Evolutionary conservation across 2,797 vertebrate species (phyloP).

Genomic region (Parotocinclus haroldoi): DNA sequence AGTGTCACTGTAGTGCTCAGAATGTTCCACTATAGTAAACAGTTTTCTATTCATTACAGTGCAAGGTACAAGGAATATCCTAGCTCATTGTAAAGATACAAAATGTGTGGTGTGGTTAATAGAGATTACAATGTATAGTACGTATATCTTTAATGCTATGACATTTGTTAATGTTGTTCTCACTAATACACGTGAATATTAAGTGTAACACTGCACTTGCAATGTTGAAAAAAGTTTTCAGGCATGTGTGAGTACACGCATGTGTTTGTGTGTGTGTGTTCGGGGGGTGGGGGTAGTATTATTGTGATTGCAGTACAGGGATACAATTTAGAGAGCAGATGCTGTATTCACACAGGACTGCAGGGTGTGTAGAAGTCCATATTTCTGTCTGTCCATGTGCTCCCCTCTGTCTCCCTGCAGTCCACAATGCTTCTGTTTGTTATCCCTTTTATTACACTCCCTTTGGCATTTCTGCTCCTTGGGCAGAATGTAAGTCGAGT

Average conservation of each 20-base stretch:
- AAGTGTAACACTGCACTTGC: conserved; percentile 1
- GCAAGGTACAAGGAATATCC: no score
- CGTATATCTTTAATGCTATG: neutral
- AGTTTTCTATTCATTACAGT: no score
- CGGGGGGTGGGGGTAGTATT: no score
- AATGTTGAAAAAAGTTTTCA: conserved; percentile 1
- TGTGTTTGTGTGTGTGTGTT: conserved; percentile 8
- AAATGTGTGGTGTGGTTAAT: no score
- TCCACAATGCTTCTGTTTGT: conserved; percentile 69
- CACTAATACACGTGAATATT: neutral
- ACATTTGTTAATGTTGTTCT: neutral
- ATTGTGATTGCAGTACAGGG: conserved; percentile 27
- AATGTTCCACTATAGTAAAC: no score
- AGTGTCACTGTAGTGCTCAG: no score
- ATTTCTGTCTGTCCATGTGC: conserved; percentile 15
- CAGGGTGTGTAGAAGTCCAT: conserved; percentile 34
- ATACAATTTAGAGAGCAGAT: conserved; percentile 59
- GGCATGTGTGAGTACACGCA: no score
- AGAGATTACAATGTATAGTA: no score
- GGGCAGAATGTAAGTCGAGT: conserved; percentile 32
- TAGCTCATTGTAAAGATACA: no score
- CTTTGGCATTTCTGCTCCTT: conserved; percentile 66
- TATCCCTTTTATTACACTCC: conserved; percentile 63
- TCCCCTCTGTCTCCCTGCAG: conserved; percentile 32
- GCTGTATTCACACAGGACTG: conserved; percentile 56